Evolutionary conservation across 2,797 vertebrate species (phyloP).

Genomic region (Pyrocephalus nanus): DNA sequence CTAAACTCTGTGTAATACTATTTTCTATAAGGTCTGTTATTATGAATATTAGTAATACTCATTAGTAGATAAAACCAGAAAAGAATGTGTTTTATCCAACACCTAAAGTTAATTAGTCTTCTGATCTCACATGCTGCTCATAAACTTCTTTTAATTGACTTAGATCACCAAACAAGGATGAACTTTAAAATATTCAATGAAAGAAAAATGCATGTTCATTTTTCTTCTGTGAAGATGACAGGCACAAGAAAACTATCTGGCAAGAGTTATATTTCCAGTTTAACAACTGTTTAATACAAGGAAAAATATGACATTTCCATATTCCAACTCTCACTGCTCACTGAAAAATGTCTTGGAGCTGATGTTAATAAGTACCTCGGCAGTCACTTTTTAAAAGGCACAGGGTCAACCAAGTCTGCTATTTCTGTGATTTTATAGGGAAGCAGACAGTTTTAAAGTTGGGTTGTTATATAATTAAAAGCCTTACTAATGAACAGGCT

Average conservation of each 20-base stretch:
- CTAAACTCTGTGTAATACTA: background rate
- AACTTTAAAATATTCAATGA: slow-evolving; percentile 43
- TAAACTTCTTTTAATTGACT: slow-evolving; percentile 36
- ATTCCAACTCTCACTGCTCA: slow-evolving; percentile 3
- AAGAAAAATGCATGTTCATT: slow-evolving; percentile 35
- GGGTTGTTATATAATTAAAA: background rate
- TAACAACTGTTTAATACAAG: slow-evolving; percentile 38
- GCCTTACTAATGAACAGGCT: background rate
- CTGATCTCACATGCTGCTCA: background rate
- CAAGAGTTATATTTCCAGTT: slow-evolving; percentile 29
- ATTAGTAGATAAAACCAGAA: background rate
- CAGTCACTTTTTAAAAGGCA: slow-evolving; percentile 25
- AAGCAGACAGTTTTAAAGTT: background rate
- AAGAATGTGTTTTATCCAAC: slow-evolving; percentile 13
- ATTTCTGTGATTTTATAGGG: slow-evolving; percentile 16
- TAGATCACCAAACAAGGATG: slow-evolving; percentile 36
- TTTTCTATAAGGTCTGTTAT: slow-evolving; percentile 2
- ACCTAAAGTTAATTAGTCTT: slow-evolving; percentile 37
- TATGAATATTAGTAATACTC: background rate
- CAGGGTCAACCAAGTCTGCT: background rate
- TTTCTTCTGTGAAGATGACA: background rate
- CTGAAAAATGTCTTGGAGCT: slow-evolving; percentile 16
- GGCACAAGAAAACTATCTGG: slow-evolving; percentile 18
- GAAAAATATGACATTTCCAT: slow-evolving; percentile 50
- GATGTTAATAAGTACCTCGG: slow-evolving; percentile 28